A percentile compares a stretch with the other conserved stretches of the same genome.
phyloP scores from a whole-genome alignment of 2,888 invertebrate species.

The Metalampra italica region DNA sequence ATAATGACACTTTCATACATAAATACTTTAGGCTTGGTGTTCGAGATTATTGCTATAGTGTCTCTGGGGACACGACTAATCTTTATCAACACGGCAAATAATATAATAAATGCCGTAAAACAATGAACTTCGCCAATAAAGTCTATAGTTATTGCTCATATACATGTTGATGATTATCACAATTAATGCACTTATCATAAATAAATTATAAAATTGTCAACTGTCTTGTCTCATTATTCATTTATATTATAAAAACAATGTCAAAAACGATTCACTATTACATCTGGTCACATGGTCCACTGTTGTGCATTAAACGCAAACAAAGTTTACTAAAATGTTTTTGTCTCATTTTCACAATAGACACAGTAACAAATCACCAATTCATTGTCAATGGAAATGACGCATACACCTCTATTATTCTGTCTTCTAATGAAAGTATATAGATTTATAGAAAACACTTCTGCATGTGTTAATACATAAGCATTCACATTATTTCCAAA shows the following conservation, averaged over 20 bases:
- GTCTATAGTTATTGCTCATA: slow-evolving; percentile 46
- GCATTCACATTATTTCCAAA: slow-evolving; percentile 42
- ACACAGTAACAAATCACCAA: slow-evolving; percentile 63
- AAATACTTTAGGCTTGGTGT: slow-evolving; percentile 62
- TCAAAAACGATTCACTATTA: slow-evolving; percentile 71
- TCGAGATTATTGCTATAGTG: slow-evolving; percentile 44
- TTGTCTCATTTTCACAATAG: slow-evolving; percentile 56
- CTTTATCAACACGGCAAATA: slow-evolving; percentile 27
- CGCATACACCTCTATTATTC: slow-evolving; percentile 50
- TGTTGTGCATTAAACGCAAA: slow-evolving; percentile 69
- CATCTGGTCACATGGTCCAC: slow-evolving; percentile 73
- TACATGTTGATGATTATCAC: slow-evolving; percentile 57
- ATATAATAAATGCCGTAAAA: slow-evolving; percentile 51
- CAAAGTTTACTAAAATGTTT: slow-evolving; percentile 59
- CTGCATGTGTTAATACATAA: slow-evolving; percentile 50
- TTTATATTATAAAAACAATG: slow-evolving; percentile 63
- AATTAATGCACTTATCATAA: slow-evolving; percentile 74
- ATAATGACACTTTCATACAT: slow-evolving; percentile 67
- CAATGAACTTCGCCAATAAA: slow-evolving; percentile 45
- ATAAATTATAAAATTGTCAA: slow-evolving; percentile 77
- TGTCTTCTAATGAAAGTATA: slow-evolving; percentile 71
- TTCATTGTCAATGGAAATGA: slow-evolving; percentile 62
- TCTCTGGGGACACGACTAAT: slow-evolving; percentile 28
- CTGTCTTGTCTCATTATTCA: slow-evolving; percentile 62
- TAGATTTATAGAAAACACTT: slow-evolving; percentile 55